Evolutionary conservation across 2,888 invertebrate species (phyloP), one percentile per base, ranked within the genome.

Genomic region (Hemicrepidius hirtus): DNA sequence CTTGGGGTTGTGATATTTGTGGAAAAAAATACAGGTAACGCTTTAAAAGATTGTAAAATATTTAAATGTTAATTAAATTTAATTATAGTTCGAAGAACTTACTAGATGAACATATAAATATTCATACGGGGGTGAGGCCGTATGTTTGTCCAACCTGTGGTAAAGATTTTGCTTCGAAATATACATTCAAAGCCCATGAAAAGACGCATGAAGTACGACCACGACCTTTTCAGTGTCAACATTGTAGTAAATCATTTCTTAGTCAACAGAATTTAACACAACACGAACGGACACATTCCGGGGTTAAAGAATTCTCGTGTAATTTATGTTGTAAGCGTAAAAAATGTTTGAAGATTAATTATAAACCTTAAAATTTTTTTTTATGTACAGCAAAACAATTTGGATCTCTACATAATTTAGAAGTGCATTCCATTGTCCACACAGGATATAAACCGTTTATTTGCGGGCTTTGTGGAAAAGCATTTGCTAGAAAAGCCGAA

Each of bases 361-460:
- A n/a, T 24, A 24, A 24, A 3, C 16, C 3, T 40, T n/a, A 13
- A 20, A 20, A 49, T 21, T 21, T 53, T 28, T 6, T 53, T 28
- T 9, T 20, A 46, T 2, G 12, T 5, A 21, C 21, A 91, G 91
- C 89, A 1, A 94, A 94, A 82, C 92, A 92, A 18, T 95, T 95
- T 85, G 92, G 92, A 1, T 93, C 94, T 0, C 91, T 92, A 5
- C 94, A 95, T 79, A 95, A 94, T 84, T 81, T 89, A 32, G 93
- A 93, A 75, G 93, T 95, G 0, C 95, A 95, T 84, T 92, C 92
- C 55, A 92, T 95, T 46, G 93, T 95, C 0, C 95, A 95, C 82
- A 92, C 94, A 0, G 93, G 94, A 0, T 90, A 89, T 76, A 92
- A 92, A 78, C 93, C 93, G 0, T 94, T 90, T 82, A 88, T 90